A percentile compares a stretch with the other conserved stretches of the same genome.
phyloP scores from a whole-genome alignment of 1,140 invertebrate genomes.

The Diploscapter pachys region DNA sequence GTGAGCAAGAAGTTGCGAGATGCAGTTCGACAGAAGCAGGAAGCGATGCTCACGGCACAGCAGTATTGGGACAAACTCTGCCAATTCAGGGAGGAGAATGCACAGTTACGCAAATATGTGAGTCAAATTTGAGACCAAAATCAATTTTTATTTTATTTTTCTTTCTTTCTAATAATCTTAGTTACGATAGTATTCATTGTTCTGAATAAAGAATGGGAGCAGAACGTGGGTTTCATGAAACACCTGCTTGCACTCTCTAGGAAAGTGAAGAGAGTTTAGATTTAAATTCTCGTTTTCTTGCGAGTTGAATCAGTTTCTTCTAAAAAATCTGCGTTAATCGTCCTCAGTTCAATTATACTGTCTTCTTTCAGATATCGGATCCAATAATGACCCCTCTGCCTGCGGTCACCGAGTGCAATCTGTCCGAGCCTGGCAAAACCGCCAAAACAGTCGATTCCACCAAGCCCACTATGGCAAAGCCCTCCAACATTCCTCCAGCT shows the following conservation, averaged over 20 bases:
- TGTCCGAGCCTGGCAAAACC: constrained; percentile 14
- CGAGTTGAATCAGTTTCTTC: no score
- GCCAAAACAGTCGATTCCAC: background rate
- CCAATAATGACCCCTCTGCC: constrained; percentile 30
- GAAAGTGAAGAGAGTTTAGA: no score
- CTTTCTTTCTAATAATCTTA: background rate
- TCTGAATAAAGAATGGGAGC: no score
- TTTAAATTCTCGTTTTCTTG: no score
- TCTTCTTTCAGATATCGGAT: constrained; percentile 32
- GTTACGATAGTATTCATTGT: no score
- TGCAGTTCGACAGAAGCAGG: constrained; percentile 81
- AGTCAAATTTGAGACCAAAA: background rate
- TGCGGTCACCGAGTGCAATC: constrained; percentile 17
- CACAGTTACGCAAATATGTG: constrained; percentile 30
- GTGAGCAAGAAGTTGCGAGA: constrained; percentile 69
- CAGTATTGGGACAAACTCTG: constrained; percentile 70
- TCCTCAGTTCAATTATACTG: no score
- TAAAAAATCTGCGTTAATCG: no score
- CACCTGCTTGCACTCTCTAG: no score
- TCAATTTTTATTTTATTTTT: background rate
- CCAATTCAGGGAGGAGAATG: constrained; percentile 38
- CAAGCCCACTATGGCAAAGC: no score
- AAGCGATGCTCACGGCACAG: constrained; percentile 81
- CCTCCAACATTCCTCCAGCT: no score
- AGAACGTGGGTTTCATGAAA: no score